Evolutionary conservation across 2,113 vertebrate genomes (phyloP).

Genomic region (Menura novaehollandiae): DNA sequence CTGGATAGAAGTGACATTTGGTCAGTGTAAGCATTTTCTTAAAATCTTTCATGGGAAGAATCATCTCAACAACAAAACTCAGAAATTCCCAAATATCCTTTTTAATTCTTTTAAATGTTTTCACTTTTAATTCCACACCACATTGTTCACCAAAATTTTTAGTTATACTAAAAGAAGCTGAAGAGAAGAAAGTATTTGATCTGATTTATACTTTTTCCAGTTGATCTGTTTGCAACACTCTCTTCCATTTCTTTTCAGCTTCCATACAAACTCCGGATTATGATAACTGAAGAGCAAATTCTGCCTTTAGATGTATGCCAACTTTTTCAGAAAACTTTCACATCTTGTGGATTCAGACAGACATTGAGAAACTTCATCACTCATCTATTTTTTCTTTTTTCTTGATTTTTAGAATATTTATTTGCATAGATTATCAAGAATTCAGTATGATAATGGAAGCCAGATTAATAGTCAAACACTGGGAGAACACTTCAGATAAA

Average conservation of each 20-base stretch:
- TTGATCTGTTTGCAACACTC: background rate
- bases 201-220: background rate
- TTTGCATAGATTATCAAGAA: background rate
- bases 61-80: background rate
- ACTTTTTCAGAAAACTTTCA: background rate
- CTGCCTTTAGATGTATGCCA: background rate
- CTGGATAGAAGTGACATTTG: background rate
- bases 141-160: background rate
- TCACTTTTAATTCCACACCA: background rate
- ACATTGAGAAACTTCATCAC: background rate
- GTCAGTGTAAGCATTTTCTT: background rate
- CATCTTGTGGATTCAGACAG: background rate
- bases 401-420: background rate
- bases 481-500: background rate
- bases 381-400: background rate
- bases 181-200: background rate
- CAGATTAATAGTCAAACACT: background rate
- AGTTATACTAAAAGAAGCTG: background rate
- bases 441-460: background rate
- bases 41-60: background rate
- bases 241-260: background rate
- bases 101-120: background rate
- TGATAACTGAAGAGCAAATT: background rate
- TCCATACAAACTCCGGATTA: background rate
- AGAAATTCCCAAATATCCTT: background rate